Conservation (phyloP, 2,888 invertebrate species). For the Zygogramma bicolorata region DNA sequence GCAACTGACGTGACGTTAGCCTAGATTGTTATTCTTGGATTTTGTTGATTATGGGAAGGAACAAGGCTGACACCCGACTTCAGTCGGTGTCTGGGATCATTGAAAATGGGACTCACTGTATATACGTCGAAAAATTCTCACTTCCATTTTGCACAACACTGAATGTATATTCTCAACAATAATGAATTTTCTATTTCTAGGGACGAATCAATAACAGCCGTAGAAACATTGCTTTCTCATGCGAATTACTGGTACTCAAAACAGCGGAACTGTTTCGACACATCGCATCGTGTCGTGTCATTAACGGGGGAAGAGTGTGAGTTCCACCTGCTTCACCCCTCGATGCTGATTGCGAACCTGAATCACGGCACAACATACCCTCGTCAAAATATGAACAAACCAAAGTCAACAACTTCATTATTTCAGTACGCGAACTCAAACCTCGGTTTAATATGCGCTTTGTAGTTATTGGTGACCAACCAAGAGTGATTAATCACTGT, state of each 20-base stretch:
- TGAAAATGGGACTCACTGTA: too few species aligned
- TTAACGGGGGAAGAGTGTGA: not conserved
- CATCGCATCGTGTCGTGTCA: not conserved
- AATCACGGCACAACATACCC: not conserved
- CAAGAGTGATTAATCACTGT: not conserved
- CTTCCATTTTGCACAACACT: too few species aligned
- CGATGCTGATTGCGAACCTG: constrained; percentile 1
- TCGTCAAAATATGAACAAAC: constrained; percentile 3
- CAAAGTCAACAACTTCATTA: constrained; percentile 4
- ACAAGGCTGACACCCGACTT: too few species aligned
- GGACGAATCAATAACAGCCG: not conserved
- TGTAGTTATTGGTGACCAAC: not conserved
- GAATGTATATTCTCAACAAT: too few species aligned
- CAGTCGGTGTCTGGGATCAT: too few species aligned
- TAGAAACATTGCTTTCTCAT: not conserved
- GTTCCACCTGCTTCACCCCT: not conserved
- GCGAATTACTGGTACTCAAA: not conserved
- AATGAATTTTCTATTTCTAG: not conserved
- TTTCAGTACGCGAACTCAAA: not conserved
- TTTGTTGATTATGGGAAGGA: too few species aligned
- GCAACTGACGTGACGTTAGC: too few species aligned
- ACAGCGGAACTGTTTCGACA: not conserved
- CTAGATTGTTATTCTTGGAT: too few species aligned
- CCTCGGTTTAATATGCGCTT: not conserved
- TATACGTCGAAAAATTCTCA: too few species aligned